Percentiles rank a stretch among this genome's conserved stretches.
phyloP scores from a whole-genome alignment of 2,888 invertebrate genomes.

The Himalopsyche japonica region DNA sequence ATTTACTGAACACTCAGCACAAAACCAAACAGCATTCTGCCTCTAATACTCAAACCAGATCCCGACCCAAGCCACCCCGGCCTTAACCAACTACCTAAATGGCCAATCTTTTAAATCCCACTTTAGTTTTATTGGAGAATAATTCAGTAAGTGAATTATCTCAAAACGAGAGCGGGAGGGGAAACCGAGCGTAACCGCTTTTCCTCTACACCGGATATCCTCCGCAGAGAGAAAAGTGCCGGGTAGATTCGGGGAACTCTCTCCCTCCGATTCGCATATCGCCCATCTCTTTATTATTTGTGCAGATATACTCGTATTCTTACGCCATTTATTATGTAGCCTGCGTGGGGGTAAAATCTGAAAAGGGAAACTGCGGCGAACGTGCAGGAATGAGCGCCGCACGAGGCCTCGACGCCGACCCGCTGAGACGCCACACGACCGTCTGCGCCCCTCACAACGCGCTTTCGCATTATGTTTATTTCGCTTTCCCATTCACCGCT shows the following conservation, averaged over 20 bases:
- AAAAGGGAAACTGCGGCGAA: constrained; percentile 39
- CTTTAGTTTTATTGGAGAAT: constrained; percentile 60
- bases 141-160: constrained; percentile 59
- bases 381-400: constrained; percentile 34
- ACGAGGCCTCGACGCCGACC: constrained; percentile 38
- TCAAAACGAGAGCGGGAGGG: constrained; percentile 44
- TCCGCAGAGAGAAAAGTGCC: constrained; percentile 61
- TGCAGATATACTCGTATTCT: constrained; percentile 40
- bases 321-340: constrained; percentile 41
- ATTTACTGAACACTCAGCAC: constrained; percentile 29
- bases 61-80: constrained; percentile 9
- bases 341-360: constrained; percentile 35
- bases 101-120: constrained; percentile 55
- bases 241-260: constrained; percentile 50
- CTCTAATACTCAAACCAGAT: neutral
- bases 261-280: constrained; percentile 41
- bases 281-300: constrained; percentile 38
- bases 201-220: constrained; percentile 60
- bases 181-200: constrained; percentile 60
- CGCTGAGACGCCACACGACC: neutral
- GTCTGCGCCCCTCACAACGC: constrained; percentile 7
- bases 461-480: constrained; percentile 22
- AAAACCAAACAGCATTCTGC: constrained; percentile 27
- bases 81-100: constrained; percentile 44
- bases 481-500: constrained; percentile 1